Percentiles rank a stretch among this genome's conserved stretches.
These are phyloP conservation scores for Salvelinus alpinus DNA, from an alignment of 2,113 vertebrate genomes.

Conservation along the genomic window DNA sequence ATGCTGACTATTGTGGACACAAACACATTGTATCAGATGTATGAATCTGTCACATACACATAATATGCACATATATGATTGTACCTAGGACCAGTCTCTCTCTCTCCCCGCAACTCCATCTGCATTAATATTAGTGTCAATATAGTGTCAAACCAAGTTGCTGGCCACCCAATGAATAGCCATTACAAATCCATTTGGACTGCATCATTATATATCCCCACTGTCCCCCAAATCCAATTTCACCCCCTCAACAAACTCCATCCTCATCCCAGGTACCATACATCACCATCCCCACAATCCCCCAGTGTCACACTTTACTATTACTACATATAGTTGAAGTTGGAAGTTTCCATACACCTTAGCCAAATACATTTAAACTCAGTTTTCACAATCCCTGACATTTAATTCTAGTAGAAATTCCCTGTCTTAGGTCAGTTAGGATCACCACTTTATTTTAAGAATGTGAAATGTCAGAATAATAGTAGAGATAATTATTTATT, in stretches of 20 bases:
- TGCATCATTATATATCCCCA: conserved; percentile 81
- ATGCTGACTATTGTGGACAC: neutral
- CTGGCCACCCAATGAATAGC: conserved; percentile 70
- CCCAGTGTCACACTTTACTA: conserved; percentile 35
- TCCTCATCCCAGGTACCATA: conserved; percentile 79
- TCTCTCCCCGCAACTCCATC: conserved; percentile 53
- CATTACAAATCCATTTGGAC: conserved; percentile 84
- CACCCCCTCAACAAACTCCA: conserved; percentile 79
- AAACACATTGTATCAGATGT: neutral
- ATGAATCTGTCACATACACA: neutral
- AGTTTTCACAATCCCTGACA: too few species aligned
- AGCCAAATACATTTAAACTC: too few species aligned
- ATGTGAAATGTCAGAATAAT: too few species aligned
- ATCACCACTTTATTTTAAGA: too few species aligned
- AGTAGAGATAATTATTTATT: too few species aligned
- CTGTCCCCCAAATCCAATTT: conserved; percentile 85
- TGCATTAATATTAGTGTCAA: conserved; percentile 74
- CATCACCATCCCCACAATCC: conserved; percentile 69
- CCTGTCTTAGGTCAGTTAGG: too few species aligned
- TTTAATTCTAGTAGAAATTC: too few species aligned
- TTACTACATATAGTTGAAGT: neutral
- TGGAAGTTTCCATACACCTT: too few species aligned
- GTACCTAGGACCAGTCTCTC: conserved; percentile 50
- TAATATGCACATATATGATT: conserved; percentile 22
- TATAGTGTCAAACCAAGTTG: conserved; percentile 45